Evolutionary conservation across 2,888 invertebrate species (phyloP).

Genomic region (Latrodectus elegans): DNA sequence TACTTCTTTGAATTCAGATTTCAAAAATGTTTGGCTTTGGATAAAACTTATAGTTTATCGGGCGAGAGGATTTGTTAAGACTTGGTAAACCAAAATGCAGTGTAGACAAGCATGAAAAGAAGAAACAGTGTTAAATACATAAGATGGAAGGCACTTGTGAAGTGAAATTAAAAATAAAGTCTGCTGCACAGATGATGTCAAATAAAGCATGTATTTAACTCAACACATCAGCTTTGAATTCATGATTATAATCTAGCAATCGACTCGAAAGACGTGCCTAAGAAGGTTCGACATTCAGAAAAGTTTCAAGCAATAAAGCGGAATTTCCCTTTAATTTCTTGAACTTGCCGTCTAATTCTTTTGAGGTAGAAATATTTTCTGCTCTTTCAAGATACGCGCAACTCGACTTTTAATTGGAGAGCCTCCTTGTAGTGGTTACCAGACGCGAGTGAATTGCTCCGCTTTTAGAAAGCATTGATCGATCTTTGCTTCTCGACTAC

Average conservation of each 20-base stretch:
- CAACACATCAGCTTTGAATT: no score
- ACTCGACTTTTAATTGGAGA: conserved; percentile 5
- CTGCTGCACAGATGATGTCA: no score
- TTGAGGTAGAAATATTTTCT: conserved; percentile 1
- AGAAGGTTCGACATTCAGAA: neutral
- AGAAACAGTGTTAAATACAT: no score
- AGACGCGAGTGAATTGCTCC: neutral
- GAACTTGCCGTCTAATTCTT: neutral
- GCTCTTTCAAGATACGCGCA: neutral
- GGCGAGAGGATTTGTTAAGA: no score
- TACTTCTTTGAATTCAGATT: no score
- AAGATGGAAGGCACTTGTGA: no score
- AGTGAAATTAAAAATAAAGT: no score
- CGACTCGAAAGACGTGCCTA: conserved; percentile 1
- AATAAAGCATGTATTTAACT: no score
- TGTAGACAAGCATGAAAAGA: no score
- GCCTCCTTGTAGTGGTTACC: neutral
- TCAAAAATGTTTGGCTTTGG: no score
- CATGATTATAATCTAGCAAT: neutral
- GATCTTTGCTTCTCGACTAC: neutral
- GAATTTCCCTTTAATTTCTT: neutral
- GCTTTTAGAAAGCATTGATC: conserved; percentile 2
- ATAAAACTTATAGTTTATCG: no score
- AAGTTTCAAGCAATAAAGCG: neutral
- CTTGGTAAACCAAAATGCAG: no score